Conservation (phyloP, 35 echinoderm and acorn worm species). For the Lytechinus variegatus region DNA sequence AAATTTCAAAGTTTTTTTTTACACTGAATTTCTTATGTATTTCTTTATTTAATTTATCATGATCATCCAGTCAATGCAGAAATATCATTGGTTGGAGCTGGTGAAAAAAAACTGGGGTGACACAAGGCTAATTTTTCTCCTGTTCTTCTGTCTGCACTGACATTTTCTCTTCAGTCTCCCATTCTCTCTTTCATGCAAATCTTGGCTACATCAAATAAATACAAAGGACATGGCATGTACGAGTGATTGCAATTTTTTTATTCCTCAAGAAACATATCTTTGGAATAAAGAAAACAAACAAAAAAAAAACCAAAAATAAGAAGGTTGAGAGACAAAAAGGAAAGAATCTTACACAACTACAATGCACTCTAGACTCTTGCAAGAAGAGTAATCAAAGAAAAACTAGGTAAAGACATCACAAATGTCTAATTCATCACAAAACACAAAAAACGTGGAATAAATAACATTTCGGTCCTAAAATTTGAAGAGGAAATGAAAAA, state of each 20-base stretch:
- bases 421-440: background rate
- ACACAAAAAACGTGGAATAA: conserved; percentile 36
- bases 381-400: background rate
- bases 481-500: background rate
- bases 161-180: background rate
- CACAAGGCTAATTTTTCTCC: background rate
- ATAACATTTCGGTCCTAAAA: conserved; percentile 33
- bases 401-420: conserved; percentile 37
- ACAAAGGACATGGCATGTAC: background rate
- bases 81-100: too few relatives aligned
- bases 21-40: too few relatives aligned
- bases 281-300: background rate
- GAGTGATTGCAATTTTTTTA: conserved; percentile 47
- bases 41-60: too few relatives aligned
- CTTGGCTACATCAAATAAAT: background rate
- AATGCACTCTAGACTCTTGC: conserved; percentile 31
- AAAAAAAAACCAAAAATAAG: background rate
- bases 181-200: background rate
- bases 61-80: too few relatives aligned
- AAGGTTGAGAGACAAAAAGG: conserved; percentile 18
- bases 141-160: background rate
- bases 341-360: conserved; percentile 44
- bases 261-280: conserved; percentile 35
- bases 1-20: too few relatives aligned
- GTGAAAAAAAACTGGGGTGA: too few relatives aligned